These are phyloP conservation scores for Glaucidium brasilianum DNA, from an alignment of 2,113 vertebrate genomes.

Conservation along the genomic window DNA sequence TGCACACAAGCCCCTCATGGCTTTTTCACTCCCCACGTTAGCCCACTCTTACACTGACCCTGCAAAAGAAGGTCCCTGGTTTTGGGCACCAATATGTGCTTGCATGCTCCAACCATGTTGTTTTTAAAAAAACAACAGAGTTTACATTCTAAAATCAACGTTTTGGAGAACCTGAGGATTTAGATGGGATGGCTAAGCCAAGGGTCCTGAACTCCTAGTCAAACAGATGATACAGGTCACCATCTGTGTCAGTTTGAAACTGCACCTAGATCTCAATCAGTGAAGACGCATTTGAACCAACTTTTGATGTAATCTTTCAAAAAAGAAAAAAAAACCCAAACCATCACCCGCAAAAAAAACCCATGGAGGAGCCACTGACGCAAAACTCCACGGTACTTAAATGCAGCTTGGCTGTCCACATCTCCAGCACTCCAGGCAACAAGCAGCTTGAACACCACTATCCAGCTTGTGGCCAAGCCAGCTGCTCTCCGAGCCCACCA, in stretches of 20 bases:
- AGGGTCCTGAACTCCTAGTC: background rate
- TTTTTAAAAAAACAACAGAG: background rate
- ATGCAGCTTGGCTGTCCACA: background rate
- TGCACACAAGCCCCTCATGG: background rate
- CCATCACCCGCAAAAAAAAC: background rate
- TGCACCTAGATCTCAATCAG: conserved; percentile 31
- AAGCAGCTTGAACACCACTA: background rate
- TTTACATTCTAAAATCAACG: background rate
- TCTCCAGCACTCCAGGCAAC: background rate
- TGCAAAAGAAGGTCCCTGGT: background rate
- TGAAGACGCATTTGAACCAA: background rate
- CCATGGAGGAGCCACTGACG: conserved; percentile 5
- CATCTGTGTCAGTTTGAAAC: background rate
- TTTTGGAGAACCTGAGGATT: background rate
- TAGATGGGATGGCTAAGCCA: background rate
- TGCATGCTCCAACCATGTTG: fast-evolving
- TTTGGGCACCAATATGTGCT: background rate
- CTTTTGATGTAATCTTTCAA: conserved; percentile 4
- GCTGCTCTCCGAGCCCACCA: background rate
- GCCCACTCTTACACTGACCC: background rate
- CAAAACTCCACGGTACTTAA: background rate
- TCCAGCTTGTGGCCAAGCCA: background rate
- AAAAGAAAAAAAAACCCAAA: background rate
- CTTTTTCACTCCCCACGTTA: background rate
- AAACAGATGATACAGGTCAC: background rate